phyloP scores from a whole-genome alignment of 1,140 invertebrate species.

The Bombus sibiricus region DNA sequence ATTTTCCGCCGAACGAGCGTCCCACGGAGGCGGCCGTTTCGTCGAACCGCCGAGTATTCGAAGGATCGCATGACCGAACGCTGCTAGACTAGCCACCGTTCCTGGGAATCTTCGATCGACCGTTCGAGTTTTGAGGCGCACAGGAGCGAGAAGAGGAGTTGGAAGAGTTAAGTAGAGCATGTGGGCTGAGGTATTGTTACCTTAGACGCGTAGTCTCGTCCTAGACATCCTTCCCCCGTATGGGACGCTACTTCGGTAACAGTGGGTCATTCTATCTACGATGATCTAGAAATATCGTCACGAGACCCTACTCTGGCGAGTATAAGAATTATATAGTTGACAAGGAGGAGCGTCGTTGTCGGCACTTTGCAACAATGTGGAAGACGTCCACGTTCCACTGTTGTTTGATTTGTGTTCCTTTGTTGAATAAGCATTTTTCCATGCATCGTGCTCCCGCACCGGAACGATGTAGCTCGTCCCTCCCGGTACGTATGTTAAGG shows the following conservation, averaged over 20 bases:
- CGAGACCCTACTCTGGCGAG: not conserved
- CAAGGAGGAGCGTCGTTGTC: slow-evolving; percentile 3
- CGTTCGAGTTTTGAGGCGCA: not conserved
- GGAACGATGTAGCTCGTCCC: slow-evolving; percentile 44
- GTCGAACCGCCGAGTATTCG: slow-evolving; percentile 11
- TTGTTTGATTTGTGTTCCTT: slow-evolving; percentile 52
- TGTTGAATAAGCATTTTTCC: slow-evolving; percentile 51
- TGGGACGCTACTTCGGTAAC: not conserved
- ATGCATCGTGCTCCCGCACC: slow-evolving; percentile 36
- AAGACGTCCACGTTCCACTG: slow-evolving; percentile 8
- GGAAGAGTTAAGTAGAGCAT: not conserved
- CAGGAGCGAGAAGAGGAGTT: not conserved
- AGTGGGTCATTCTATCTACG: not conserved
- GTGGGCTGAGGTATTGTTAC: not conserved
- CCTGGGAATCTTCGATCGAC: not conserved
- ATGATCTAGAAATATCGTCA: not conserved
- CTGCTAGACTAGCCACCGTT: not conserved
- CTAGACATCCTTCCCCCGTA: not conserved
- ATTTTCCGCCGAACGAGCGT: slow-evolving; percentile 62
- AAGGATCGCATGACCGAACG: not conserved
- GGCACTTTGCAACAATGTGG: slow-evolving; percentile 54
- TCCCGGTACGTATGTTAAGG: slow-evolving; percentile 43
- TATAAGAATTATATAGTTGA: slow-evolving; percentile 6
- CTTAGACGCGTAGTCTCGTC: not conserved
- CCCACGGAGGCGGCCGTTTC: not conserved